Percentiles rank a stretch among this genome's conserved stretches.
Evolutionary conservation across 2,113 vertebrate species (phyloP).

Genomic region (Cyprinodon brontotheroides): DNA sequence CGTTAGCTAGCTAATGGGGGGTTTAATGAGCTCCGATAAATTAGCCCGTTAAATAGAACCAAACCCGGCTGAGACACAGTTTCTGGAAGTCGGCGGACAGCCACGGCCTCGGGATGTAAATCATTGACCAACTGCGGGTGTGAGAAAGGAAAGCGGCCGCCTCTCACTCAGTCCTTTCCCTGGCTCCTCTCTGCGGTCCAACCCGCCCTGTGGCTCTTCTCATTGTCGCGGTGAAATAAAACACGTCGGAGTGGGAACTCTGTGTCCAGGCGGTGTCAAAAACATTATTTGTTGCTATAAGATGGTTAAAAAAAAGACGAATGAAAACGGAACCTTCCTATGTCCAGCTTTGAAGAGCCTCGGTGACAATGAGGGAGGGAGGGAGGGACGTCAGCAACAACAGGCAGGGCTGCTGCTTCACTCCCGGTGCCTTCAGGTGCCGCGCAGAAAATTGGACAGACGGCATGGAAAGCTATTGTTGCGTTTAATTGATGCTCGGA

Average conservation of each 20-base stretch:
- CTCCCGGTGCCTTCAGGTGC: conserved; percentile 34
- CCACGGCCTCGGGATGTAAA: conserved; percentile 7
- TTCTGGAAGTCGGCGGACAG: neutral
- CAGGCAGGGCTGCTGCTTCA: conserved; percentile 47
- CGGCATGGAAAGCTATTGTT: neutral
- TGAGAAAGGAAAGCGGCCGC: conserved; percentile 30
- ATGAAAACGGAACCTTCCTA: conserved; percentile 5
- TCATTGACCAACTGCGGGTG: conserved; percentile 18
- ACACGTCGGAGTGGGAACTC: neutral
- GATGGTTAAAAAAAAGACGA: neutral
- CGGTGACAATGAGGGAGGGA: conserved; percentile 35
- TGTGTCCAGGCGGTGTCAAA: neutral
- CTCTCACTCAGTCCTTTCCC: conserved; percentile 4
- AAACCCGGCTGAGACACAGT: neutral
- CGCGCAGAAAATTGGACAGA: neutral
- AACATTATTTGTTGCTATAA: conserved; percentile 9
- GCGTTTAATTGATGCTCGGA: neutral
- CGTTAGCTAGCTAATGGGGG: conserved; percentile 24
- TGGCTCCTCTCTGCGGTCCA: conserved; percentile 21
- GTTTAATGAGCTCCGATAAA: conserved; percentile 12
- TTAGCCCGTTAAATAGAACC: conserved; percentile 8
- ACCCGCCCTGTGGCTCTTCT: conserved; percentile 32
- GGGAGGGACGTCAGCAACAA: conserved; percentile 28
- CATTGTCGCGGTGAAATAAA: neutral
- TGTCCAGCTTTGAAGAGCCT: conserved; percentile 26